Evolutionary conservation across 2,888 invertebrate species (phyloP).

Genomic region (Eilema sororculum): DNA sequence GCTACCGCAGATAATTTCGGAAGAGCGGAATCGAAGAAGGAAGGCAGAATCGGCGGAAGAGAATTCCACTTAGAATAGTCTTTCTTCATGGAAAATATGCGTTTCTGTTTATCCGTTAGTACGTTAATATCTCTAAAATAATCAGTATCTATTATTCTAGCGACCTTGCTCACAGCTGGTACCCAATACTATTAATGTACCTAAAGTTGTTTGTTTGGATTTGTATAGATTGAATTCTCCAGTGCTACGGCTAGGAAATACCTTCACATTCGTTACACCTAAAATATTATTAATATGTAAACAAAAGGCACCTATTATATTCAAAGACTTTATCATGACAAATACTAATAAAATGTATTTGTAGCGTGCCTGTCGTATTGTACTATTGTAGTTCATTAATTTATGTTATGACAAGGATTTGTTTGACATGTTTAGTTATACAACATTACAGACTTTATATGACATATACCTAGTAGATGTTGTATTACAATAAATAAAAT

Average conservation of each 20-base stretch:
- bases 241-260: neutral
- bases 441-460: neutral
- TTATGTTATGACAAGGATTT: neutral
- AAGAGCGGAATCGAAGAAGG: too few relatives aligned
- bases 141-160: too few relatives aligned
- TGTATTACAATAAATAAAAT: too few relatives aligned
- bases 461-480: too few relatives aligned
- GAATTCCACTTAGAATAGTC: too few relatives aligned
- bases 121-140: too few relatives aligned
- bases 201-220: neutral
- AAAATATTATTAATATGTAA: neutral
- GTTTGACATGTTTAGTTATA: slow-evolving; percentile 5
- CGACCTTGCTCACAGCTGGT: too few relatives aligned
- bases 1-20: too few relatives aligned
- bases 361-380: slow-evolving; percentile 8
- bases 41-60: too few relatives aligned
- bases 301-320: neutral
- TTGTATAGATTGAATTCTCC: neutral
- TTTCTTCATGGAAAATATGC: too few relatives aligned
- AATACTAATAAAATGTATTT: slow-evolving; percentile 13
- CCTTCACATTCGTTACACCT: neutral
- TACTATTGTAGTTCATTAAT: slow-evolving; percentile 2
- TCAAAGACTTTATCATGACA: slow-evolving; percentile 15
- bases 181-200: neutral
- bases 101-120: too few relatives aligned